Evolutionary conservation across 37 sponge, comb jelly and placozoan genomes (phyloP).

Genomic region (Oscarella lobularis): DNA sequence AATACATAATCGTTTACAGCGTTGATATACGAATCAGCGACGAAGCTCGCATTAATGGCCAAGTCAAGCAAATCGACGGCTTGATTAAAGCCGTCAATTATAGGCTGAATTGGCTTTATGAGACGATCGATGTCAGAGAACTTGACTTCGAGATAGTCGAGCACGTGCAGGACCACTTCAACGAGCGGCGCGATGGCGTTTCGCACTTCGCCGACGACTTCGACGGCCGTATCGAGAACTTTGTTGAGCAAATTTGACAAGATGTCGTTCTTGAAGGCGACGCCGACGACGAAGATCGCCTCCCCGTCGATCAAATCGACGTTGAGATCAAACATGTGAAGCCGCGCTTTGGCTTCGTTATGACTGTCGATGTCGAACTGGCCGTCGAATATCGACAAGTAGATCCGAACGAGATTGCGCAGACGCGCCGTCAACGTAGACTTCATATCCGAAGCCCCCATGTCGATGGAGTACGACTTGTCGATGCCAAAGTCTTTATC

Average conservation of each 20-base stretch:
- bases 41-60: too few relatives aligned
- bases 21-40: too few relatives aligned
- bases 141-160: neutral
- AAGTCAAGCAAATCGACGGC: neutral
- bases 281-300: neutral
- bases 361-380: neutral
- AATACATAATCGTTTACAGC: too few relatives aligned
- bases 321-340: neutral
- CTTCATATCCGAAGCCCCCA: neutral
- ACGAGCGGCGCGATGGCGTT: neutral
- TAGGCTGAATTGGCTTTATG: neutral
- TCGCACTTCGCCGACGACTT: neutral
- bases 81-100: neutral
- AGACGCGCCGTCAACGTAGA: neutral
- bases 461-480: neutral
- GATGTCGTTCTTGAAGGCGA: neutral
- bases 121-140: neutral
- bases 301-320: neutral
- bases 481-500: neutral
- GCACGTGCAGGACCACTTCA: neutral
- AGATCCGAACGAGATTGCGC: neutral
- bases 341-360: neutral
- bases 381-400: conserved; percentile 1
- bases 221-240: neutral
- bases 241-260: neutral